Base-by-base conservation (phyloP, 1,140 invertebrate genomes). In the Choristoneura fumiferana region DNA sequence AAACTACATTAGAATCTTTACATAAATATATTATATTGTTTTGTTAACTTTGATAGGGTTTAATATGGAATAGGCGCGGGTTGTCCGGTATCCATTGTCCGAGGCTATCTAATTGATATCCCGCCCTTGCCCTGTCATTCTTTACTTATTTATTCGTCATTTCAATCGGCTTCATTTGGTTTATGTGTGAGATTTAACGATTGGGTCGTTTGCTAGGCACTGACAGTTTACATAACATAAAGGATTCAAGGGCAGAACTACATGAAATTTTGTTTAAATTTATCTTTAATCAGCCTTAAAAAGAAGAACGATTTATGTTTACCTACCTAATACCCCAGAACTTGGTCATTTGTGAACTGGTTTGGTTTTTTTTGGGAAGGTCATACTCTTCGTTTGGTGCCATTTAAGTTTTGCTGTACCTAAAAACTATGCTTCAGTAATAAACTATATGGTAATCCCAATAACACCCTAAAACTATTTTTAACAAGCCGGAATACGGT, bases 61-160 rank as follows among this genome's bases (percentile, higher is more conserved):
- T 49, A 49, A 49, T 49, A 49, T 49, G 18, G 17, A 22, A 49
- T 49, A n/a, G 22, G 43, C 17, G 43, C 43, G 43, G 18, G 18
- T 22, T 49, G 17, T 29, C 22, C 22, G 22, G 2, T 29, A 6
- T 6, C 43, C 18, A 29, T 22, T 49, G 18, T 33, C 43, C n/a
- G 18, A n/a, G n/a, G n/a, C 18, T 12, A n/a, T 49, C 18, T 49
- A 49, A 22, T 29, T 49, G 43, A 49, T 12, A 17, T 49, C 18
- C 1, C 22, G 22, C 22, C 43, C 43, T 49, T 39, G n/a, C 37
- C 9, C 35, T 8, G n/a, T 13, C 43, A 13, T 49, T 14, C 18
- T 29, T 29, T 49, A 49, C 43, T 29, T 29, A 49, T 49, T 13
- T 49, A 33, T 10, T 49, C 12, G 10, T 37, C 17, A 10, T 45